These are phyloP conservation scores for Emydocephalus ijimae DNA, from an alignment of 2,113 vertebrate species.

Conservation along the genomic window DNA sequence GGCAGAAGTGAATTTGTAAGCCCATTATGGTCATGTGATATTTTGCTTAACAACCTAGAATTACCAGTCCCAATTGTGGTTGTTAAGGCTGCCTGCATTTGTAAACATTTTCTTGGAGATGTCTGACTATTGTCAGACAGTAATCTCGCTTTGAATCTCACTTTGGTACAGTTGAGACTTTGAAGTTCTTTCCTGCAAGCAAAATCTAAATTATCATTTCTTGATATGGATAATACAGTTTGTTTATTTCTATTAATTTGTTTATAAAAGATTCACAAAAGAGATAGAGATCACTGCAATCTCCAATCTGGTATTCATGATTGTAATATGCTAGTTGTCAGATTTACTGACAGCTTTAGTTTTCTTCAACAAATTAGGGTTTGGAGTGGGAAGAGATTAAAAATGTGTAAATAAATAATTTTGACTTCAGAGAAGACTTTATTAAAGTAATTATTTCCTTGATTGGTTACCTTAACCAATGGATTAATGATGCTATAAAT, in stretches of 20 bases:
- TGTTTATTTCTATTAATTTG: not conserved
- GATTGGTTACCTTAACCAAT: not conserved
- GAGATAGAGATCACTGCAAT: not conserved
- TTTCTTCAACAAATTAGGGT: not conserved
- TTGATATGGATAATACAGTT: not conserved
- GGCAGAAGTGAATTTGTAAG: not conserved
- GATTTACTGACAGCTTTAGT: not conserved
- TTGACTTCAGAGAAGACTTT: not conserved
- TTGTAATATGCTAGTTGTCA: not conserved
- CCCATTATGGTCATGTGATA: not conserved
- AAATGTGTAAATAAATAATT: not conserved
- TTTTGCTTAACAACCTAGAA: not conserved
- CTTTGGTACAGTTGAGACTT: not conserved
- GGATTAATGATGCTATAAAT: slow-evolving; percentile 8
- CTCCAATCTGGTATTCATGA: not conserved
- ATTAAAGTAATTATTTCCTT: not conserved
- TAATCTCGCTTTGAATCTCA: not conserved
- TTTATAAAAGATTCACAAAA: not conserved
- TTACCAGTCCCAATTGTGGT: not conserved
- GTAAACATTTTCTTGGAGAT: not conserved
- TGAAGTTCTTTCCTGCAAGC: not conserved
- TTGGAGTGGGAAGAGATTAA: not conserved
- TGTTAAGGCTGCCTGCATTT: not conserved
- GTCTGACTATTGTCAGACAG: not conserved
- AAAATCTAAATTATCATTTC: not conserved